These are phyloP conservation scores for Phthorimaea operculella DNA, from an alignment of 1,140 invertebrate species.

Conservation along the genomic window DNA sequence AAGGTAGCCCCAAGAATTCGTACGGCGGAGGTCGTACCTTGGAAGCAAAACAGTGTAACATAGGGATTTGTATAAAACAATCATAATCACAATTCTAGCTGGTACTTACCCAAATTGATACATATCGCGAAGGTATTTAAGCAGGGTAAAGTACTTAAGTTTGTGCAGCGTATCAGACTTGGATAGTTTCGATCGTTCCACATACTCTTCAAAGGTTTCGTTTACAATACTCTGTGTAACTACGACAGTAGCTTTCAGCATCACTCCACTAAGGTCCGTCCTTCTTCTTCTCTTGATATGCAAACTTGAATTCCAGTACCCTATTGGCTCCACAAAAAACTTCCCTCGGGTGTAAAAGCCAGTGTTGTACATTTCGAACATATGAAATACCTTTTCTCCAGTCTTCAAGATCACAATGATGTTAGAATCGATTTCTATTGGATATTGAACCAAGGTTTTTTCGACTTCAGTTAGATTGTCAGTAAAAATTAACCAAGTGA, in stretches of 20 bases:
- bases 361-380: conserved; percentile 41
- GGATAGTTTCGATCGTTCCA: conserved; percentile 58
- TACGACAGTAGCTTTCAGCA: conserved; percentile 44
- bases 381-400: conserved; percentile 12
- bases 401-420: conserved; percentile 25
- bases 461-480: conserved; percentile 19
- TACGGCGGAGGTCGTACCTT: conserved; percentile 63
- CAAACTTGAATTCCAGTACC: conserved; percentile 27
- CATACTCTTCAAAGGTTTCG: conserved; percentile 68
- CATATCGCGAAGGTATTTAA: conserved; percentile 70
- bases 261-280: conserved; percentile 37
- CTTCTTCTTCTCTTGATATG: conserved; percentile 19
- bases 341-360: conserved; percentile 32
- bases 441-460: conserved; percentile 23
- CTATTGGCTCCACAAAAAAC: conserved; percentile 27
- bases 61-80: too few species aligned
- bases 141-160: conserved; percentile 68
- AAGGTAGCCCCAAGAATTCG: conserved; percentile 73
- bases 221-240: conserved; percentile 62
- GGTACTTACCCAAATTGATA: conserved; percentile 71
- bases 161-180: conserved; percentile 73
- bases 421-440: conserved; percentile 41
- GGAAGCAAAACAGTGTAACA: background rate
- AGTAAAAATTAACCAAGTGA: conserved; percentile 29
- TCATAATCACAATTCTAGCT: background rate